Evolutionary conservation across 1,140 invertebrate species (phyloP).

Genomic region (Venturia canescens): DNA sequence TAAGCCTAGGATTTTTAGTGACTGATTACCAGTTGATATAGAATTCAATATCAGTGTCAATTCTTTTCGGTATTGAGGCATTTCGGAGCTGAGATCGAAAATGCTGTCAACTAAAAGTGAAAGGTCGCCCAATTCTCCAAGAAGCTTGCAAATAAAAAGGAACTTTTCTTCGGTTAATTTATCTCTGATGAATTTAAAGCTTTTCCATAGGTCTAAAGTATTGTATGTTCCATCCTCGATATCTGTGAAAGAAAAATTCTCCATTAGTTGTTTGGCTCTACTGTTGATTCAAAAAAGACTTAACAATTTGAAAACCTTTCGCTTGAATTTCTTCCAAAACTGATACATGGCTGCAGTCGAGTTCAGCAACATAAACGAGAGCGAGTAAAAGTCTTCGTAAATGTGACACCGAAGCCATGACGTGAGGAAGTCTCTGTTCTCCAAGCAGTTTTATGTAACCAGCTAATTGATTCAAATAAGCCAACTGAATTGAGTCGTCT

Average conservation of each 20-base stretch:
- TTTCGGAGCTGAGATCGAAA: slow-evolving; percentile 76
- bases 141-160: slow-evolving; percentile 72
- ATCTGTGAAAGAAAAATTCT: slow-evolving; percentile 57
- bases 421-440: slow-evolving; percentile 75
- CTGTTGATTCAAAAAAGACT: too few species aligned
- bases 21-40: slow-evolving; percentile 77
- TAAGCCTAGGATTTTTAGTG: too few species aligned
- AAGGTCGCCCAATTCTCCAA: slow-evolving; percentile 77
- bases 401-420: slow-evolving; percentile 76
- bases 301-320: slow-evolving; percentile 68
- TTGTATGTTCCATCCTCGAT: slow-evolving; percentile 64
- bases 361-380: slow-evolving; percentile 77
- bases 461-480: slow-evolving; percentile 77
- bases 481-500: slow-evolving; percentile 79
- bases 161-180: slow-evolving; percentile 72
- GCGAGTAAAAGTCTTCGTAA: slow-evolving; percentile 77
- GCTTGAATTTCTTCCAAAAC: slow-evolving; percentile 77
- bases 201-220: slow-evolving; percentile 75
- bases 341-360: slow-evolving; percentile 76
- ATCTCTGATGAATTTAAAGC: slow-evolving; percentile 77
- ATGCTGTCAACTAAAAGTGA: slow-evolving; percentile 79
- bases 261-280: not conserved
- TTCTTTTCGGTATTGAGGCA: slow-evolving; percentile 76
- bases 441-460: slow-evolving; percentile 80
- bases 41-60: slow-evolving; percentile 77